Evolutionary conservation across 2,888 invertebrate genomes (phyloP).

Genomic region (Drosophila tanythrix): DNA sequence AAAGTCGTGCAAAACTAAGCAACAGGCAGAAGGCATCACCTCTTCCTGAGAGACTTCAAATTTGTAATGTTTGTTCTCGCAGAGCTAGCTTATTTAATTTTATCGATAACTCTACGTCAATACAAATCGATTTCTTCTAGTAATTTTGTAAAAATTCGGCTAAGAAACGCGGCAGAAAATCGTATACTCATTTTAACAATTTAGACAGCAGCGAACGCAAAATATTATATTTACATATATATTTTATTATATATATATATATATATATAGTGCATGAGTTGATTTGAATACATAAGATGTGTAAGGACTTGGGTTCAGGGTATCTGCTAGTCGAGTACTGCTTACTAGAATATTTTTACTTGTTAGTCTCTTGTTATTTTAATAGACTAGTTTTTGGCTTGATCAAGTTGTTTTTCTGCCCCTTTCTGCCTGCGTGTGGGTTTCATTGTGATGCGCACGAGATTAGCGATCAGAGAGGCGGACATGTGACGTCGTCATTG

Average conservation of each 20-base stretch:
- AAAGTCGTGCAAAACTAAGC: neutral
- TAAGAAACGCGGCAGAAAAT: neutral
- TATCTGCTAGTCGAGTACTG: neutral
- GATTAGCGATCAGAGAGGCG: conserved; percentile 51
- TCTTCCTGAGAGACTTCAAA: neutral
- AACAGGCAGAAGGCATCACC: neutral
- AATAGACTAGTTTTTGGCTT: conserved; percentile 27
- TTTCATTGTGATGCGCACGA: conserved; percentile 47
- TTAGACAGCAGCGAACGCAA: neutral
- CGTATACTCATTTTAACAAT: neutral
- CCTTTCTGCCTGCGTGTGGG: conserved; percentile 19
- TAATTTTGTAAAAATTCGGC: neutral
- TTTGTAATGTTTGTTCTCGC: neutral
- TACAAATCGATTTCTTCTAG: neutral
- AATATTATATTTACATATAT: neutral
- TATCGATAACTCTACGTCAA: neutral
- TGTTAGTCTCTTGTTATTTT: conserved; percentile 7
- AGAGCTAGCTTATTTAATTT: neutral
- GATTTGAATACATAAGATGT: neutral
- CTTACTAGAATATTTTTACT: neutral
- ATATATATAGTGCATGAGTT: neutral
- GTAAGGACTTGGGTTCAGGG: neutral
- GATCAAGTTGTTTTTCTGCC: conserved; percentile 57
- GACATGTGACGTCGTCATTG: conserved; percentile 49
- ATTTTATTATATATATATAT: neutral